A percentile compares a stretch with the other conserved stretches of the same genome.
Evolutionary conservation across 2,797 vertebrate genomes (phyloP).

Genomic region (Semotilus atromaculatus): DNA sequence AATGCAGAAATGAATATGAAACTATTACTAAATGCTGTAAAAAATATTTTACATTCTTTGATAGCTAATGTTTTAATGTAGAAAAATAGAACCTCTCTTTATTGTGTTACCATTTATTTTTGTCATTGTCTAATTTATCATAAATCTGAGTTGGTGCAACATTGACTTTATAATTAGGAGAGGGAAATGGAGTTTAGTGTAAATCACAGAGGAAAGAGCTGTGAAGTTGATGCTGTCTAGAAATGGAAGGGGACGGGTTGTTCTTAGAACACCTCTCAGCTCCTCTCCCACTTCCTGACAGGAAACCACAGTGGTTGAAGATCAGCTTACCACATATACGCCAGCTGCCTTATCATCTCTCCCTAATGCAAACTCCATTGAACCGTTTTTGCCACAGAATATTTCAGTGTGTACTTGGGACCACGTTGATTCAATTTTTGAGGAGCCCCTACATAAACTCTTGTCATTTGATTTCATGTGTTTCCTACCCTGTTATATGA

Average conservation of each 20-base stretch:
- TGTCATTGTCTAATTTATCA: neutral
- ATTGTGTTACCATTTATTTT: neutral
- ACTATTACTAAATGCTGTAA: neutral
- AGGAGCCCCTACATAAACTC: slow-evolving; percentile 48
- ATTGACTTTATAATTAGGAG: neutral
- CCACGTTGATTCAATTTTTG: slow-evolving; percentile 46
- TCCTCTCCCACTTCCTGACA: slow-evolving; percentile 47
- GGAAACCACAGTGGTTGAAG: slow-evolving; percentile 56
- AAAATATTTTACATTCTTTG: neutral
- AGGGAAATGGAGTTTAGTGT: neutral
- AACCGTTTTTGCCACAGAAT: slow-evolving; percentile 57
- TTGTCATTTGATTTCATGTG: neutral
- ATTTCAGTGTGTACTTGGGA: slow-evolving; percentile 56
- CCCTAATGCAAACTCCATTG: slow-evolving; percentile 43
- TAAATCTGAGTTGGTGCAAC: neutral
- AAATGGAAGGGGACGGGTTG: neutral
- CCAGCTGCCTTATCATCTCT: slow-evolving; percentile 50
- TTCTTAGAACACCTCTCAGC: slow-evolving; percentile 7
- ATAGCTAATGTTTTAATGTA: neutral
- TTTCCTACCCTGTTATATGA: neutral
- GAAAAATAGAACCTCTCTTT: neutral
- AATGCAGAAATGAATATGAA: neutral
- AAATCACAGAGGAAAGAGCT: slow-evolving; percentile 32
- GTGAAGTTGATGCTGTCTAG: slow-evolving; percentile 23
- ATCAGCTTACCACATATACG: slow-evolving; percentile 37